Percentiles rank a stretch among this genome's conserved stretches.
Evolutionary conservation across 2,113 vertebrate genomes (phyloP).

Genomic region (Gallinago paraguaiae): DNA sequence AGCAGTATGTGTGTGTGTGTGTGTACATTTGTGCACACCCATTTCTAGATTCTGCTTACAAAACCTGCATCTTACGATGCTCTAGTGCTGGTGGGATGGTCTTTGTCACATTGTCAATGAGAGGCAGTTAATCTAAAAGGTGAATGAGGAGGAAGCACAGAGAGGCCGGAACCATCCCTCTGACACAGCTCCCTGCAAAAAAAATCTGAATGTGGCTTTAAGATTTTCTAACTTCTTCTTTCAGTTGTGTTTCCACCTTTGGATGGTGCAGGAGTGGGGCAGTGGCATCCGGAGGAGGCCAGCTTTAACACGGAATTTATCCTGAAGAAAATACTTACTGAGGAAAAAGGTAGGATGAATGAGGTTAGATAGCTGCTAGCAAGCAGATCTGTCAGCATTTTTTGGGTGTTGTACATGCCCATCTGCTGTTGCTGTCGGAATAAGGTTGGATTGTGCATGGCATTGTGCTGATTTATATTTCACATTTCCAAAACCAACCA

Average conservation of each 20-base stretch:
- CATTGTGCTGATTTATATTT: background rate
- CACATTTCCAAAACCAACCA: background rate
- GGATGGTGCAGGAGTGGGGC: background rate
- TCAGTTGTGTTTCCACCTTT: slow-evolving; percentile 1
- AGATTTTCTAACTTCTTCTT: background rate
- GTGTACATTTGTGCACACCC: background rate
- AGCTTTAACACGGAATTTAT: background rate
- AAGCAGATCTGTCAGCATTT: background rate
- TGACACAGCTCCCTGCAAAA: background rate
- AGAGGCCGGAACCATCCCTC: background rate
- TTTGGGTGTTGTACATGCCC: background rate
- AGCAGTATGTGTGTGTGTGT: background rate
- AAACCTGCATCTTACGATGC: background rate
- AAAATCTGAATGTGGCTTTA: background rate
- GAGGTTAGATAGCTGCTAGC: background rate
- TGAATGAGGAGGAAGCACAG: background rate
- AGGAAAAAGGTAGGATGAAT: slow-evolving; percentile 30
- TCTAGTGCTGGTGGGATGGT: background rate
- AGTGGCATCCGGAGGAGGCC: background rate
- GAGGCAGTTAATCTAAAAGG: background rate
- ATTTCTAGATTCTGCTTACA: background rate
- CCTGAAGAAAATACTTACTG: background rate
- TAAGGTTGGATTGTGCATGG: background rate
- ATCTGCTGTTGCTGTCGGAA: background rate
- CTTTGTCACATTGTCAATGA: background rate